Conservation (phyloP, 2,797 vertebrate species). For the Brotogeris chrysoptera region DNA sequence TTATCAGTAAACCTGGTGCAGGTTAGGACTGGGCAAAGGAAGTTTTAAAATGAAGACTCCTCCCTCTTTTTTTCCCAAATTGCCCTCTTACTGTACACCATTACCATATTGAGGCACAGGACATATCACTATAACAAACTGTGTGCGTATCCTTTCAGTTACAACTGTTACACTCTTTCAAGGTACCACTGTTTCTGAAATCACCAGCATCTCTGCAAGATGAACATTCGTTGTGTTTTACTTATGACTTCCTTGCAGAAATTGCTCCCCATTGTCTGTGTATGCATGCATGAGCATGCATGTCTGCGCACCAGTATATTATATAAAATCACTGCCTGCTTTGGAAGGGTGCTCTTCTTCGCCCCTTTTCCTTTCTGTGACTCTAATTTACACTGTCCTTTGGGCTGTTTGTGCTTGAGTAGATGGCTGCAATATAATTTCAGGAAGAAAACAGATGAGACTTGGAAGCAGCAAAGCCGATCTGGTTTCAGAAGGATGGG, state of each 20-base stretch:
- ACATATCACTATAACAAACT: background rate
- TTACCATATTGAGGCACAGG: background rate
- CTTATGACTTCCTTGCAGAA: background rate
- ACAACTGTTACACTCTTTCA: background rate
- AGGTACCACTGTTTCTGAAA: background rate
- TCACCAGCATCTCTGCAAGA: background rate
- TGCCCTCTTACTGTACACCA: background rate
- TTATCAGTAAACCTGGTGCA: background rate
- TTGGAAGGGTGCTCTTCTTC: background rate
- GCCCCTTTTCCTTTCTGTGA: background rate
- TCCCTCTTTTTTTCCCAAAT: background rate
- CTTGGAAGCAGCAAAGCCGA: slow-evolving; percentile 5
- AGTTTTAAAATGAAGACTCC: background rate
- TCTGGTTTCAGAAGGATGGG: background rate
- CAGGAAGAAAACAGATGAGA: slow-evolving; percentile 37
- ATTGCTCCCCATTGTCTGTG: background rate
- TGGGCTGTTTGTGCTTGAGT: background rate
- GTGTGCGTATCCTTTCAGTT: background rate
- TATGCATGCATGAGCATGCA: background rate
- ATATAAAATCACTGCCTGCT: background rate
- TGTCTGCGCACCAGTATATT: background rate
- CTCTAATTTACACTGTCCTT: background rate
- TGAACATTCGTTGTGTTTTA: background rate
- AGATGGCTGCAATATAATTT: slow-evolving; percentile 15
- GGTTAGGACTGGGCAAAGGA: background rate